These are phyloP conservation scores for Manis pentadactyla DNA, from an alignment of 2,797 vertebrate genomes.

Conservation along the genomic window DNA sequence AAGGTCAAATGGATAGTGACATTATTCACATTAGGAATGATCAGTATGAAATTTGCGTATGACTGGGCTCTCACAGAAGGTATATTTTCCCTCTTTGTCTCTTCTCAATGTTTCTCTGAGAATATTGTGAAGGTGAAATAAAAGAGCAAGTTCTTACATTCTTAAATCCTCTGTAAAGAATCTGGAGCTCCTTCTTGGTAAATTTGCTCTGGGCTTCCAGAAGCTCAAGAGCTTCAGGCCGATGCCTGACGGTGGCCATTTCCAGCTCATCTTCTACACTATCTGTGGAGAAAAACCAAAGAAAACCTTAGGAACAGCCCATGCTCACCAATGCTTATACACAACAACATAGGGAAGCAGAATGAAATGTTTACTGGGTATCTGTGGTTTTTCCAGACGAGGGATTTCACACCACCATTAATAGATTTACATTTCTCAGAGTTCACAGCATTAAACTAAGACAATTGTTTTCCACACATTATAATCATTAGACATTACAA, in stretches of 20 bases:
- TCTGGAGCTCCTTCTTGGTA: constrained; percentile 98
- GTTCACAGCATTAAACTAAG: background rate
- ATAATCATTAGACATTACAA: background rate
- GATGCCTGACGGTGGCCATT: constrained; percentile 96
- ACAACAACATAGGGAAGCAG: background rate
- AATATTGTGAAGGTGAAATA: background rate
- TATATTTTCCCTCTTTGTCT: background rate
- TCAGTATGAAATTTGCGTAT: accelerated
- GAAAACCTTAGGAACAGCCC: background rate
- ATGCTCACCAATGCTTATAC: background rate
- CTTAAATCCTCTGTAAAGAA: constrained; percentile 99
- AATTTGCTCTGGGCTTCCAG: constrained; percentile 97
- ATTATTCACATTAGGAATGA: background rate
- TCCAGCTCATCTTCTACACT: constrained; percentile 99
- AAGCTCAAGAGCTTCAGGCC: constrained; percentile 96
- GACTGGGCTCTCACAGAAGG: background rate
- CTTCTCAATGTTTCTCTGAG: background rate
- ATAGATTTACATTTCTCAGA: background rate
- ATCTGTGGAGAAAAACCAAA: constrained; percentile 89
- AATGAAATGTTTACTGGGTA: background rate
- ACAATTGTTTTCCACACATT: background rate
- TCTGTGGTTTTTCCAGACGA: background rate
- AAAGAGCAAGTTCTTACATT: constrained; percentile 91
- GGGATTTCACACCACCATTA: background rate
- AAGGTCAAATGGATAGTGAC: background rate